phyloP scores from a whole-genome alignment of 2,113 vertebrate species.

The Halichoerus grypus region DNA sequence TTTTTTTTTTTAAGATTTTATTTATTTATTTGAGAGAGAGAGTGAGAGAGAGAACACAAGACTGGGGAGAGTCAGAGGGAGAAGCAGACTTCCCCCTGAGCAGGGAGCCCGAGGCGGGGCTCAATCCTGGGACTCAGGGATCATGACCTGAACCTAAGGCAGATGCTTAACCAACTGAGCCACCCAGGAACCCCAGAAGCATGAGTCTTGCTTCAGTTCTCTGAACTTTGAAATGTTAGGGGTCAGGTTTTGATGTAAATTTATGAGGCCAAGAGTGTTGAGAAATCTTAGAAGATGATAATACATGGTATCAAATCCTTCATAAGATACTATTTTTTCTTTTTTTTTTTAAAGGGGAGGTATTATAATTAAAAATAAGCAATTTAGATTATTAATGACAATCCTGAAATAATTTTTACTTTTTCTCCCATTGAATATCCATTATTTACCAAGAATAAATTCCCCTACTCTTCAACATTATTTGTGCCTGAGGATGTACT shows the following conservation, averaged over 20 bases:
- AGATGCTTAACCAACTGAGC: not conserved
- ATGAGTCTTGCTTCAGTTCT: not conserved
- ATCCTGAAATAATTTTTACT: not conserved
- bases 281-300: not conserved
- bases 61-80: not conserved
- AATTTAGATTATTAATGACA: not conserved
- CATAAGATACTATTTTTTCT: not conserved
- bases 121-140: not conserved
- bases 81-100: not conserved
- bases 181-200: not conserved
- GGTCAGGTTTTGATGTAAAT: not conserved
- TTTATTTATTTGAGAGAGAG: not conserved
- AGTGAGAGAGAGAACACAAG: not conserved
- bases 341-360: not conserved
- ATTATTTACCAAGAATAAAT: not conserved
- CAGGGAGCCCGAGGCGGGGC: not conserved
- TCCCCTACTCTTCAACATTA: not conserved
- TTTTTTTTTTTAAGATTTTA: not conserved
- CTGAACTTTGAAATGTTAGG: not conserved
- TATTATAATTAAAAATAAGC: not conserved
- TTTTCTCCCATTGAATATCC: not conserved
- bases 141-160: not conserved
- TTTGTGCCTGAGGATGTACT: not conserved
- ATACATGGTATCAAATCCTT: not conserved
- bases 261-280: not conserved